Base-by-base conservation (phyloP, 2,113 vertebrate genomes). In the Mionectes macconnelli region DNA sequence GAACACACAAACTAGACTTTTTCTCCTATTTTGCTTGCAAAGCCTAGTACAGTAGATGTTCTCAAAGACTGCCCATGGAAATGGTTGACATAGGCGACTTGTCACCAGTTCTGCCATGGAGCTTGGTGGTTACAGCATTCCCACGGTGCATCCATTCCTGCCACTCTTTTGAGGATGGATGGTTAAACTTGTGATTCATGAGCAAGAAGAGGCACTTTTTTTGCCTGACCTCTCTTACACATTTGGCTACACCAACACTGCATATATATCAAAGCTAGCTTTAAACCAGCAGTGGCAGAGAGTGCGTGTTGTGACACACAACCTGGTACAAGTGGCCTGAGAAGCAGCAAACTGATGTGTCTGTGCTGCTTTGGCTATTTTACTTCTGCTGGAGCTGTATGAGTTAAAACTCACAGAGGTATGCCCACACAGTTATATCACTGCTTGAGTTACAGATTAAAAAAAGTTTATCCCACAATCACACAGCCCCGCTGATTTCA, bases 251-350 rank as follows among this genome's bases (percentile, higher is more conserved):
- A 28, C 35, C 23, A 49, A 40, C 22, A 47, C 1, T 42, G 52
- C 39, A 37, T 1, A 0, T 27, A 33, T 31, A 78, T 45, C 28
- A 35, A 64, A 45, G 50, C 50, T 24, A 70, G 31, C 13, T 75
- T 69, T 66, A 59, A 81, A 50, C 37, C 37, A 40, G 37, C 16
- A 57, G 22, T 35, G n/a, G 37, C n/a, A n/a, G n/a, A n/a, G n/a
- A n/a, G n/a, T n/a, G n/a, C n/a, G n/a, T 52, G 24, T 57, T 45
- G 42, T 2, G 1, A 30, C 39, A 80, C 21, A 63, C 21, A 52
- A 28, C 18, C 40, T 21, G 9, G 30, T 35, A 25, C 24, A 80
- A 50, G 17, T 0, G 2, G 62, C 15, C 44, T 1, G 1, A 75
- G 49, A 81, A 81, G 63, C 4, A 0, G 20, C 56, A 69, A 85